These are phyloP conservation scores for Apodemia hepburni DNA, from an alignment of 2,888 invertebrate species.

Conservation along the genomic window DNA sequence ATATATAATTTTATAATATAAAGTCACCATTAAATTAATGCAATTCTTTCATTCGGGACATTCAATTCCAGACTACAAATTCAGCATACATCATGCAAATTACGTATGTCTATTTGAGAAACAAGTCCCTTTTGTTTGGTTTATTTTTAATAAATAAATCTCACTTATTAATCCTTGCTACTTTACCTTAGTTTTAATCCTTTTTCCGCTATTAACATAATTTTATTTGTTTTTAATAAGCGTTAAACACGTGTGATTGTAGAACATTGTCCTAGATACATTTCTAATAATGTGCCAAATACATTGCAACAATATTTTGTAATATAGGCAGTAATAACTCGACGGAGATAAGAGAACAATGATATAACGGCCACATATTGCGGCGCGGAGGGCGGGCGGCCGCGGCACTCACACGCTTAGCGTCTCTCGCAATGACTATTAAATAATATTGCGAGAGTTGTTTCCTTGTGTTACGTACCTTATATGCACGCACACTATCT, in stretches of 20 bases:
- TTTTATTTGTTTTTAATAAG: slow-evolving; percentile 11
- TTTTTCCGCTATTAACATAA: background rate
- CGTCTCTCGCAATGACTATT: slow-evolving; percentile 39
- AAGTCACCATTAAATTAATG: too few relatives aligned
- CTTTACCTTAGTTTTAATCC: background rate
- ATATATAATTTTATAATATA: too few relatives aligned
- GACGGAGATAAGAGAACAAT: slow-evolving; percentile 35
- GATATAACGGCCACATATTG: slow-evolving; percentile 30
- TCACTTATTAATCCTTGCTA: background rate
- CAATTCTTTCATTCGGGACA: too few relatives aligned
- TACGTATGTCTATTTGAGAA: too few relatives aligned
- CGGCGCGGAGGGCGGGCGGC: slow-evolving; percentile 3
- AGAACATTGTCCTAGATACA: slow-evolving; percentile 6
- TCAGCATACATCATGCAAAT: too few relatives aligned
- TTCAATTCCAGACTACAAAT: too few relatives aligned
- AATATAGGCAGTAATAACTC: slow-evolving; percentile 26
- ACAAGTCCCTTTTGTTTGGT: background rate
- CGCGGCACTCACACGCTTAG: slow-evolving; percentile 11
- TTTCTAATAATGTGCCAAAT: slow-evolving; percentile 19
- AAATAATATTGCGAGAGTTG: slow-evolving; percentile 54
- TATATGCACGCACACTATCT: slow-evolving; percentile 38
- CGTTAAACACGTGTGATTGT: background rate
- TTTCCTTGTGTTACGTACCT: slow-evolving; percentile 61
- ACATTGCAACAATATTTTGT: slow-evolving; percentile 26
- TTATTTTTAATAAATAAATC: background rate